Evolutionary conservation across 2,888 invertebrate genomes (phyloP).

Genomic region (Dichetophora obliterata): DNA sequence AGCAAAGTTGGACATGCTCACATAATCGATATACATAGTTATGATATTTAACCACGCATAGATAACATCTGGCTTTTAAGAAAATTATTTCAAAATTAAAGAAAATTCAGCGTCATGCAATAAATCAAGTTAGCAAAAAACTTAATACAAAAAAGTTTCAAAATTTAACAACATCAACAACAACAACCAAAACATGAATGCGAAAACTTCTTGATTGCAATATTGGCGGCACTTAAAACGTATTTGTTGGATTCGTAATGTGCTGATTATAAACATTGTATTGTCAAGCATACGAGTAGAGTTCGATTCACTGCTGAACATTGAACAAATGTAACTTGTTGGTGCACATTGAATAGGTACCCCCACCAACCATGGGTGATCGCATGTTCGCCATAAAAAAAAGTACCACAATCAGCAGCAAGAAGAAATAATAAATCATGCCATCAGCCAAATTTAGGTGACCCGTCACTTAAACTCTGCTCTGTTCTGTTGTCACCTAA

Average conservation of each 20-base stretch:
- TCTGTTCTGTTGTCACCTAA: background rate
- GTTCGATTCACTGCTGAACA: background rate
- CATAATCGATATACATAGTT: too few species aligned
- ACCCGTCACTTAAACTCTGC: background rate
- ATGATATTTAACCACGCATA: background rate
- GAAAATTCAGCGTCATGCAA: background rate
- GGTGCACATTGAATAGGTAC: too few species aligned
- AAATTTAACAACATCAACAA: too few species aligned
- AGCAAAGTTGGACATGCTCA: too few species aligned
- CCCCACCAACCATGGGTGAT: background rate
- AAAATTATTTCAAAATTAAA: background rate
- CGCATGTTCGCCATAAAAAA: background rate
- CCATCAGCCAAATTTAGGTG: background rate
- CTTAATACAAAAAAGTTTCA: too few species aligned
- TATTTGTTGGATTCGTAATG: too few species aligned
- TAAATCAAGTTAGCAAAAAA: background rate
- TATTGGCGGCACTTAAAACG: too few species aligned
- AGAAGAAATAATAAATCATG: constrained; percentile 10
- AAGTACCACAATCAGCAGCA: background rate
- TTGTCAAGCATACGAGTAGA: background rate
- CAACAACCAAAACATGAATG: too few species aligned
- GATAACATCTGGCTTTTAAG: background rate
- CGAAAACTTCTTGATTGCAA: too few species aligned
- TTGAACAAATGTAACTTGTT: background rate
- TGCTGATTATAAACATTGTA: too few species aligned